Percentiles rank a stretch among this genome's conserved stretches.
These are phyloP conservation scores for Zaprionus kolodkinae DNA, from an alignment of 1,140 invertebrate genomes.

Conservation along the genomic window DNA sequence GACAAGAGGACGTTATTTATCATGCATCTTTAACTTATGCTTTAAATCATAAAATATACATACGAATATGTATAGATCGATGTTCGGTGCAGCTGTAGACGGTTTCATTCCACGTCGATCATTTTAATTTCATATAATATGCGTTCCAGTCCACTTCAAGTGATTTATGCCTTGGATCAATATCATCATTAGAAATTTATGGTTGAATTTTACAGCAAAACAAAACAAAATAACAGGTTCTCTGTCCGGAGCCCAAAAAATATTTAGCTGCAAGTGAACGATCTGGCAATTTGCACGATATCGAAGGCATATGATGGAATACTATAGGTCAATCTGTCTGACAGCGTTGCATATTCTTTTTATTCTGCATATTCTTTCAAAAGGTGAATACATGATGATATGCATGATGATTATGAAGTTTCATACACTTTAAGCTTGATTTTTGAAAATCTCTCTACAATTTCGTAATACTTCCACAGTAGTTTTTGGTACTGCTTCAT, in stretches of 20 bases:
- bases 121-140: constrained; percentile 49
- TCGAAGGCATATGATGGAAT: constrained; percentile 11
- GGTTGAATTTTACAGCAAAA: constrained; percentile 51
- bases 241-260: constrained; percentile 17
- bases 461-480: not conserved
- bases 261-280: constrained; percentile 33
- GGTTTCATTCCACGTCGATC: constrained; percentile 46
- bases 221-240: constrained; percentile 55
- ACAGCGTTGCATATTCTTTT: not conserved
- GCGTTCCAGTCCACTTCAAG: constrained; percentile 30
- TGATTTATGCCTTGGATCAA: constrained; percentile 56
- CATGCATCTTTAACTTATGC: not conserved
- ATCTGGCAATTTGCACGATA: constrained; percentile 29
- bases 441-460: not conserved
- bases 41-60: not conserved
- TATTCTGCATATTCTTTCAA: not conserved
- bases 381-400: not conserved
- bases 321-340: constrained; percentile 14
- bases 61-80: constrained; percentile 5
- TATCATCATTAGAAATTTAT: constrained; percentile 66
- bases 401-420: not conserved
- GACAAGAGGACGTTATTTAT: not conserved
- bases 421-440: not conserved
- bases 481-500: not conserved
- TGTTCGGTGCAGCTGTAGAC: constrained; percentile 9